phyloP scores from a whole-genome alignment of 2,888 invertebrate species.

The Eupithecia abbreviata region DNA sequence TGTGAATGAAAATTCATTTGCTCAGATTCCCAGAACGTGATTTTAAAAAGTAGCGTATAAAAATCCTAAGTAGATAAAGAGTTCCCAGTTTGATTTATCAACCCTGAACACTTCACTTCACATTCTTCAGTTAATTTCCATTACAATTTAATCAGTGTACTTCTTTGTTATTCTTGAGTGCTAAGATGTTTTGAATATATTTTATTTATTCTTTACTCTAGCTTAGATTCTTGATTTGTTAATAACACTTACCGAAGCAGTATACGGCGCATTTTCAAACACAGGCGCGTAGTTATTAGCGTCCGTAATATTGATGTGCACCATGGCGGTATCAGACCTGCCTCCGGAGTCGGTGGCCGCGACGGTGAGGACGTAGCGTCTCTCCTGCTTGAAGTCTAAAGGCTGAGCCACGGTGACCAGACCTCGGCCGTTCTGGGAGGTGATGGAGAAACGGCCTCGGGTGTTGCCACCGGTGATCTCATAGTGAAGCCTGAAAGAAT shows the following conservation, averaged over 20 bases:
- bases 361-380: slow-evolving; percentile 92
- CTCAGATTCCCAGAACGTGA: too few species aligned
- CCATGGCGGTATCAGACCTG: slow-evolving; percentile 92
- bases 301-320: slow-evolving; percentile 96
- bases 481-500: slow-evolving; percentile 86
- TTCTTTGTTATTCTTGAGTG: too few species aligned
- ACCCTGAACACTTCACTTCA: too few species aligned
- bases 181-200: too few species aligned
- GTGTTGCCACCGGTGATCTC: slow-evolving; percentile 94
- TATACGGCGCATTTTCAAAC: slow-evolving; percentile 96
- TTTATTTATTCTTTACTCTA: too few species aligned
- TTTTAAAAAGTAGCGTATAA: too few species aligned
- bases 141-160: too few species aligned
- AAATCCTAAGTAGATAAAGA: too few species aligned
- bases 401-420: slow-evolving; percentile 94
- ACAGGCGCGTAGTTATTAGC: slow-evolving; percentile 97
- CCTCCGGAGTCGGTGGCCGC: slow-evolving; percentile 96
- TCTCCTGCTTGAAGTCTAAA: slow-evolving; percentile 96
- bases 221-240: neutral
- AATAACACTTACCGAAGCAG: slow-evolving; percentile 86
- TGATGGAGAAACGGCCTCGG: slow-evolving; percentile 93
- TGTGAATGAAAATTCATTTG: too few species aligned
- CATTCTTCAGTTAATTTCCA: too few species aligned
- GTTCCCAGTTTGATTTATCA: too few species aligned
- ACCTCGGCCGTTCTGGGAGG: slow-evolving; percentile 94